Conservation (phyloP, 2,113 vertebrate species). For the Elaphurus davidianus region DNA sequence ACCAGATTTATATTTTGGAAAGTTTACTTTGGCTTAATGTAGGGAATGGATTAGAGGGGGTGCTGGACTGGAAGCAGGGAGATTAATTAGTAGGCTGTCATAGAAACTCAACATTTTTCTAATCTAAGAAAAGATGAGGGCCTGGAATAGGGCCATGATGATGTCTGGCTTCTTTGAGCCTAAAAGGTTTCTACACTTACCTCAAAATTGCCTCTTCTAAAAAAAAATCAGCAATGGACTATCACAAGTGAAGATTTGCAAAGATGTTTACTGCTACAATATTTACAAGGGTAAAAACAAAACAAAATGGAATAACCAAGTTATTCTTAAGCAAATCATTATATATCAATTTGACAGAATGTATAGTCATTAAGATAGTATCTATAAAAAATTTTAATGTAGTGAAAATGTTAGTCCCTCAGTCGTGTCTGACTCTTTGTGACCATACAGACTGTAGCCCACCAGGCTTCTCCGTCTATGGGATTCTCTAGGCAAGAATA, state of each 20-base stretch:
- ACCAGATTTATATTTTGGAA: constrained; percentile 45
- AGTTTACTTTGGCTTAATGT: constrained; percentile 44
- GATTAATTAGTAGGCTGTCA: constrained; percentile 40
- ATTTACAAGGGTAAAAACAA: neutral
- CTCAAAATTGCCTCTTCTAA: neutral
- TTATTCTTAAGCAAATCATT: constrained; percentile 23
- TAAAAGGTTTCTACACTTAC: neutral
- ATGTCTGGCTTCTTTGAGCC: neutral
- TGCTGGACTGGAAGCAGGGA: neutral
- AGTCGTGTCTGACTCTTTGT: neutral
- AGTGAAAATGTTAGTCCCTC: neutral
- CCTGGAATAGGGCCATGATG: constrained; percentile 18
- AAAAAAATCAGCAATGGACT: neutral
- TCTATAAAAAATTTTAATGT: neutral
- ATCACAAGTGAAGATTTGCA: neutral
- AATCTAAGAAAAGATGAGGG: constrained; percentile 46
- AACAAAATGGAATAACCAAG: neutral
- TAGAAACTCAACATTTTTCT: constrained; percentile 28
- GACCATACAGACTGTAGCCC: neutral
- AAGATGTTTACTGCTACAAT: neutral
- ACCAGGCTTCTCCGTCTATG: neutral
- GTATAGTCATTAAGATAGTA: neutral
- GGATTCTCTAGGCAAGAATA: neutral
- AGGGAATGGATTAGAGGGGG: neutral
- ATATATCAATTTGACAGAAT: neutral